Base-by-base conservation (phyloP, 2,888 invertebrate species). In the Caenorhabditis plicata region DNA sequence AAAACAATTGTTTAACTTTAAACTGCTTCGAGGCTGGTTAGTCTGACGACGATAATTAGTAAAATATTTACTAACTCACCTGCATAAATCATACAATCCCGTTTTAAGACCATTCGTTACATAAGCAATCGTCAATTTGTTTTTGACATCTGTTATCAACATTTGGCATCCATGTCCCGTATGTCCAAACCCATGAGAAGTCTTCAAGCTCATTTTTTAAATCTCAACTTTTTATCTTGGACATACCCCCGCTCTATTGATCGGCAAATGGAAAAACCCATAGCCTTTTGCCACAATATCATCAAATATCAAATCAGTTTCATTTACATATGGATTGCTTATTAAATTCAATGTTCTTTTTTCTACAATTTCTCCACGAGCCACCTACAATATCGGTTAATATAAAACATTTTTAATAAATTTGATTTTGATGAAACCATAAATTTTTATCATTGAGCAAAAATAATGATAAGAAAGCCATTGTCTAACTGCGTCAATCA, bases 121-220 rank as follows among this genome's bases (percentile, higher is more conserved):
- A 41, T 72, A 72, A 38, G 65, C 60, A 13, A 72, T 57, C 2
- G 68, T 60, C 2, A 72, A 33, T 26, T 58, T 45, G 26, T 68
- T 68, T 31, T 56, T 55, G 33, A 64, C 54, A 53, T 71, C 71
- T 8, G 67, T 58, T 11, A 58, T 51, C 3, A 68, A 63, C 49
- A 64, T 66, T 36, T 72, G 72, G 40, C 72, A 72, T 31, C 72
- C 72, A 35, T 72, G 70, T 26, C 72, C 72, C 11, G 72, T 62
- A 39, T 72, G 72, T 4, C 72, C 72, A n/a, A 72, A 58, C 9
- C 63, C 48, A 38, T 51, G 62, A n/a, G 49, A 39, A 19, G 57
- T 40, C 71, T 71, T 53, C 19, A 62, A 51, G 27, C n/a, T 19
- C 29, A n/a, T 27, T 27, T 31, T 5, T 15, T 23, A 15, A n/a